Percentiles rank a stretch among this genome's conserved stretches.
Evolutionary conservation across 2,797 vertebrate genomes (phyloP).

Genomic region (Enoplosus armatus): DNA sequence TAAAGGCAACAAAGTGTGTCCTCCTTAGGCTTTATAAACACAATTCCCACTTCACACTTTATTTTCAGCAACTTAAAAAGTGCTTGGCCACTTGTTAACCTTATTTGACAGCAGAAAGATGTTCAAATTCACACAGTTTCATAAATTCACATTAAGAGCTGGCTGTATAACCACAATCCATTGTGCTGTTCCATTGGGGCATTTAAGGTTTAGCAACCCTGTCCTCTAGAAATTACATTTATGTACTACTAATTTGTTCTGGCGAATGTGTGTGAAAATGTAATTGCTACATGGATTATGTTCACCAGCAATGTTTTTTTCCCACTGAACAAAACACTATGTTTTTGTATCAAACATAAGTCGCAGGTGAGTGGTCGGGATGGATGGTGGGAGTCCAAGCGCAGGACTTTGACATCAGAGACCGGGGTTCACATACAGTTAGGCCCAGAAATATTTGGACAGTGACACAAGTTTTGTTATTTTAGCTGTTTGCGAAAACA

Average conservation of each 20-base stretch:
- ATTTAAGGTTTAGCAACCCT: not conserved
- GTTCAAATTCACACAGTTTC: not conserved
- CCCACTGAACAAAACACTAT: not conserved
- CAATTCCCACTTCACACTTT: not conserved
- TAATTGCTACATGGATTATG: not conserved
- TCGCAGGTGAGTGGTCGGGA: not conserved
- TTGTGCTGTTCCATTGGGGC: not conserved
- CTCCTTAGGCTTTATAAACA: not conserved
- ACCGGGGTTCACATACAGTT: not conserved
- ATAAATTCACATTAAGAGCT: slow-evolving; percentile 1
- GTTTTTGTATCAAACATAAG: not conserved
- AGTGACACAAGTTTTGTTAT: too few relatives aligned
- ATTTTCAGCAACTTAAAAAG: not conserved
- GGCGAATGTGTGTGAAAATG: not conserved
- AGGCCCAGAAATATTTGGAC: too few relatives aligned
- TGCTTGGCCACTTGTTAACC: not conserved
- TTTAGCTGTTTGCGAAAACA: too few relatives aligned
- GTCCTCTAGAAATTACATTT: not conserved
- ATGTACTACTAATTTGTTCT: slow-evolving; percentile 5
- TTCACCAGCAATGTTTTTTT: not conserved
- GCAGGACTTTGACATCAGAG: not conserved
- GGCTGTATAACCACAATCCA: not conserved
- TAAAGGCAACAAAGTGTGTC: not conserved
- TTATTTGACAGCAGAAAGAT: not conserved
- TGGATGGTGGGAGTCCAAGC: not conserved